phyloP scores from a whole-genome alignment of 1,140 invertebrate genomes.

The Diachasmimorpha longicaudata region DNA sequence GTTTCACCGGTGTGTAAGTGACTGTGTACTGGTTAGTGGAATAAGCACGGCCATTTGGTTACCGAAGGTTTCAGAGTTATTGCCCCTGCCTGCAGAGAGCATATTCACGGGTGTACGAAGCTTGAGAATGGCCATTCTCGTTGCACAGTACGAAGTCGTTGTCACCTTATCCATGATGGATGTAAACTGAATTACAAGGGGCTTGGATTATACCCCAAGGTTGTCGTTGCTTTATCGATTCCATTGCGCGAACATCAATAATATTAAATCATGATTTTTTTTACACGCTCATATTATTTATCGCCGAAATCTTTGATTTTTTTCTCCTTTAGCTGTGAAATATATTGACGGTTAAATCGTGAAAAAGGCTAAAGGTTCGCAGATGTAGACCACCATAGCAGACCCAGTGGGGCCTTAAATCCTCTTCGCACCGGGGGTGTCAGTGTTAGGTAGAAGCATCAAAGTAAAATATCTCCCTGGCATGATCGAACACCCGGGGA shows the following conservation, averaged over 20 bases:
- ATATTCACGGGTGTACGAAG: background rate
- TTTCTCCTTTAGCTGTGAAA: too few species aligned
- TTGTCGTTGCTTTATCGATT: background rate
- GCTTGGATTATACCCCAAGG: background rate
- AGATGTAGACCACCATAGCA: constrained; percentile 55
- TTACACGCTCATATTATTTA: too few species aligned
- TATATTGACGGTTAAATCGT: background rate
- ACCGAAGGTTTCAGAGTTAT: constrained; percentile 46
- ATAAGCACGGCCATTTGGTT: constrained; percentile 35
- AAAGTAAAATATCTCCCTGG: background rate
- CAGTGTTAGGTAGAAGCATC: background rate
- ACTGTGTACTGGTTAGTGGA: background rate
- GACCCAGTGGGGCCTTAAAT: constrained; percentile 45
- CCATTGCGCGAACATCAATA: constrained; percentile 5
- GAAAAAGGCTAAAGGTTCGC: constrained; percentile 27
- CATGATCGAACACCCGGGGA: too few species aligned
- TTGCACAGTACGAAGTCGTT: constrained; percentile 8
- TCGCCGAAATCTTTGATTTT: too few species aligned
- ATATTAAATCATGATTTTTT: constrained; percentile 1
- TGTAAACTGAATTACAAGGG: background rate
- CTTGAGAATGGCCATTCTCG: background rate
- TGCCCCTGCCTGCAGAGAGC: constrained; percentile 14
- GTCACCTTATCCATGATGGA: constrained; percentile 2
- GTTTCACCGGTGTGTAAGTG: background rate
- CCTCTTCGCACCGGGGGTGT: constrained; percentile 48